phyloP scores from a whole-genome alignment of 2,113 vertebrate genomes.

The Rhynchomys soricoides region DNA sequence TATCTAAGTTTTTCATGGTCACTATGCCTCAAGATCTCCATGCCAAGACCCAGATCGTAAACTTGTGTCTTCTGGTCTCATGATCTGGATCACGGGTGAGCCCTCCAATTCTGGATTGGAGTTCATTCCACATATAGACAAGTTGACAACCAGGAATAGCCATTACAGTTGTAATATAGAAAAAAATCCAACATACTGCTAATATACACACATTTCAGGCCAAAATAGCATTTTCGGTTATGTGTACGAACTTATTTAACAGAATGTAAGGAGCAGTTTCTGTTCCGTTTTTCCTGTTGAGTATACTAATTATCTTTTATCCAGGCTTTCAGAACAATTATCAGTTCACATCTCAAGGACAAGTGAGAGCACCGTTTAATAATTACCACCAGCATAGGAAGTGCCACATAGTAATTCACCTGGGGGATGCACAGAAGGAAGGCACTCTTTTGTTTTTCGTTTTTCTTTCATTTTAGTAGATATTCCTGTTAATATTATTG shows the following conservation, averaged over 20 bases:
- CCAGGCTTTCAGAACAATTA: conserved; percentile 50
- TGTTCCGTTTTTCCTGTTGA: conserved; percentile 24
- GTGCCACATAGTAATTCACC: neutral
- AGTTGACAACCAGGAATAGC: too few relatives aligned
- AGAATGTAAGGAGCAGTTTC: neutral
- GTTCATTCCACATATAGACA: too few relatives aligned
- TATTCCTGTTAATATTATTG: neutral
- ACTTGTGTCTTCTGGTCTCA: too few relatives aligned
- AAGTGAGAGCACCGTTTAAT: conserved; percentile 51
- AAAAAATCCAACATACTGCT: neutral
- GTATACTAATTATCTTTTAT: conserved; percentile 43
- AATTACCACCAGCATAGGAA: conserved; percentile 32
- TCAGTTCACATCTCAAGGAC: conserved; percentile 21
- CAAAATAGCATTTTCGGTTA: conserved; percentile 12
- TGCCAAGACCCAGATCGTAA: too few relatives aligned
- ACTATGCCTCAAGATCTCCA: too few relatives aligned
- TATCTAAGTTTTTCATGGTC: too few relatives aligned
- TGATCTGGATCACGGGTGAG: too few relatives aligned
- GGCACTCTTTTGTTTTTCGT: neutral
- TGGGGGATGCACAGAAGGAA: neutral
- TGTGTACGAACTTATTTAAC: neutral
- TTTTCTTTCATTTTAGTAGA: neutral
- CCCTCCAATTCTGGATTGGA: too few relatives aligned
- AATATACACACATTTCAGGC: neutral
- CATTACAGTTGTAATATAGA: neutral